These are phyloP conservation scores for Karalla daura DNA, from an alignment of 2,797 vertebrate genomes.

Conservation along the genomic window DNA sequence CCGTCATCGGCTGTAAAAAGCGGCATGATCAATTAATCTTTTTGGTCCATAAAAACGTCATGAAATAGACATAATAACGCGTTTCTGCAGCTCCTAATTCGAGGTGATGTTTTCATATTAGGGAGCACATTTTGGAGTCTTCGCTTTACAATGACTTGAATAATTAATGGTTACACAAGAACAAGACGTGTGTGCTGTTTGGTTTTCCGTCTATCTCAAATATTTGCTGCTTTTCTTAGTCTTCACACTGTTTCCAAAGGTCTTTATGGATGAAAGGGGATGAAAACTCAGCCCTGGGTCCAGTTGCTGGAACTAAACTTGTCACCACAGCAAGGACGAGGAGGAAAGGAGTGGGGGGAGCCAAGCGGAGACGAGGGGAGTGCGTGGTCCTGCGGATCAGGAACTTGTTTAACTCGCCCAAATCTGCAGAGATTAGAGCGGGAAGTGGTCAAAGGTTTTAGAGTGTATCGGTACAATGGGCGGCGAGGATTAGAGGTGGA, in stretches of 20 bases:
- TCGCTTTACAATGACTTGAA: neutral
- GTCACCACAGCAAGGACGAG: constrained; percentile 16
- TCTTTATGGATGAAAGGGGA: neutral
- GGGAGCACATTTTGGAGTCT: neutral
- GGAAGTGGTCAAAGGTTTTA: constrained; percentile 76
- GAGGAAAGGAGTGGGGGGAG: constrained; percentile 1
- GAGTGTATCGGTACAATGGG: constrained; percentile 72
- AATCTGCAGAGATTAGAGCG: constrained; percentile 74
- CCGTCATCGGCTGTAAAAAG: too few relatives aligned
- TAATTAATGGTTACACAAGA: neutral
- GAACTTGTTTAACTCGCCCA: constrained; percentile 73
- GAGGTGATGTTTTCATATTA: neutral
- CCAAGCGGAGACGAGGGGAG: constrained; percentile 8
- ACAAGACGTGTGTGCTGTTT: neutral
- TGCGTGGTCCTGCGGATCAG: constrained; percentile 48
- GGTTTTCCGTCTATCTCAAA: neutral
- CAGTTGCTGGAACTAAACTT: constrained; percentile 24
- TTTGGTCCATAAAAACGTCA: neutral
- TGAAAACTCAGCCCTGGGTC: neutral
- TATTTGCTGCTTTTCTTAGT: neutral
- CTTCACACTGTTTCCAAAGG: too few relatives aligned
- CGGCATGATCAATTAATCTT: neutral
- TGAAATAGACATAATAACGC: neutral
- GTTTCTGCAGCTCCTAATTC: too few relatives aligned
- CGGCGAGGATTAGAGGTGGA: constrained; percentile 72